These are phyloP conservation scores for Rosalia funebris DNA, from an alignment of 2,888 invertebrate species.

Conservation along the genomic window DNA sequence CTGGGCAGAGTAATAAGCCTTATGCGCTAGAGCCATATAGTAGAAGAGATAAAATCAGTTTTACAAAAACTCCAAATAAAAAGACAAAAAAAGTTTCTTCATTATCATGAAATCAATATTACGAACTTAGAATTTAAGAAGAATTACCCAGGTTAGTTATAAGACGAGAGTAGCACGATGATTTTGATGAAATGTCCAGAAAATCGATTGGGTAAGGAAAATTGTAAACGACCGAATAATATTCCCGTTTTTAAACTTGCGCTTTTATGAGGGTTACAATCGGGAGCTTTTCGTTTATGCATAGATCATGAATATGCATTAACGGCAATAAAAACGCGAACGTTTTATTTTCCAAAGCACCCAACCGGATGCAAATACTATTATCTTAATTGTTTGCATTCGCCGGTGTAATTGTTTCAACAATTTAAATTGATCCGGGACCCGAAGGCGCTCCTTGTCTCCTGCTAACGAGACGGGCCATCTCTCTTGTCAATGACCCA, in stretches of 20 bases:
- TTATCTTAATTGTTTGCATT: neutral
- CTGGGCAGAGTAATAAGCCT: no score
- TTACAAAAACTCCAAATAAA: no score
- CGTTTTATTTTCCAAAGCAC: neutral
- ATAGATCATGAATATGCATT: neutral
- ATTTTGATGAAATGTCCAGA: neutral
- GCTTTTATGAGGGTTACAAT: neutral
- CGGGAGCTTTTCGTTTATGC: neutral
- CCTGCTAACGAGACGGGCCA: slow-evolving; percentile 9
- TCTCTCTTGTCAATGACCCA: slow-evolving; percentile 13
- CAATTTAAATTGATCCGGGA: slow-evolving; percentile 1
- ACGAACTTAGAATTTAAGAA: no score
- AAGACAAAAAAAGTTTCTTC: no score
- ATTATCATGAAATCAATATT: no score
- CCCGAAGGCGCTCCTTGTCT: neutral
- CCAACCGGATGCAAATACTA: neutral
- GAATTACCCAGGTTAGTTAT: no score
- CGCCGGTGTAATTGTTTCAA: neutral
- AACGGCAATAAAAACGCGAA: neutral
- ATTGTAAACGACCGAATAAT: neutral
- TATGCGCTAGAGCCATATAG: no score
- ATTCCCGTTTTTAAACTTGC: neutral
- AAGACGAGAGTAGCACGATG: no score
- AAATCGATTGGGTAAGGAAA: neutral
- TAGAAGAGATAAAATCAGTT: no score